These are phyloP conservation scores for Brachypteracias leptosomus DNA, from an alignment of 2,113 vertebrate species.

Conservation along the genomic window DNA sequence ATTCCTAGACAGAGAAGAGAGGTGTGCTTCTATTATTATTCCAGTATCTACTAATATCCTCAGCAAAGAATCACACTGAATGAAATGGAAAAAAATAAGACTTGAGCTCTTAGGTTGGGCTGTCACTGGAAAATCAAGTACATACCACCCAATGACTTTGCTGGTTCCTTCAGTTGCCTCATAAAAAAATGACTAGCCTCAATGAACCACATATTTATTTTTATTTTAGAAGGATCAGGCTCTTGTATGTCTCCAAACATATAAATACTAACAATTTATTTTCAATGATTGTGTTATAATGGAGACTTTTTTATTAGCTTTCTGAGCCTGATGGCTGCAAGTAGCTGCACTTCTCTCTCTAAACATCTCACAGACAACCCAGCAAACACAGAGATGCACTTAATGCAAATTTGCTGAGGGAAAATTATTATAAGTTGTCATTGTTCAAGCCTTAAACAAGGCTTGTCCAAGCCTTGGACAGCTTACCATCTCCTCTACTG, in stretches of 20 bases:
- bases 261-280: neutral
- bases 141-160: neutral
- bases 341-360: neutral
- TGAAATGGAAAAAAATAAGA: neutral
- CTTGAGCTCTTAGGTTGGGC: neutral
- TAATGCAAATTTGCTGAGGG: neutral
- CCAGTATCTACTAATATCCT: neutral
- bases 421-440: neutral
- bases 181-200: neutral
- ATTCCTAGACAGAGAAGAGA: slow-evolving; percentile 70
- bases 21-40: neutral
- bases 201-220: neutral
- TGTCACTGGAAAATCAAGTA: neutral
- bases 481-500: neutral
- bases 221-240: neutral
- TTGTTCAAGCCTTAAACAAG: neutral
- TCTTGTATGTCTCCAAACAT: neutral
- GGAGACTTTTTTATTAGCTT: neutral
- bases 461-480: neutral
- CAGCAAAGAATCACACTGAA: neutral
- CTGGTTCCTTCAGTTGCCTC: neutral
- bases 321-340: neutral
- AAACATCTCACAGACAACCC: neutral
- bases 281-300: neutral
- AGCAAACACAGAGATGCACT: neutral